phyloP scores from a whole-genome alignment of 2,113 vertebrate species.

The Onychorhynchus coronatus region DNA sequence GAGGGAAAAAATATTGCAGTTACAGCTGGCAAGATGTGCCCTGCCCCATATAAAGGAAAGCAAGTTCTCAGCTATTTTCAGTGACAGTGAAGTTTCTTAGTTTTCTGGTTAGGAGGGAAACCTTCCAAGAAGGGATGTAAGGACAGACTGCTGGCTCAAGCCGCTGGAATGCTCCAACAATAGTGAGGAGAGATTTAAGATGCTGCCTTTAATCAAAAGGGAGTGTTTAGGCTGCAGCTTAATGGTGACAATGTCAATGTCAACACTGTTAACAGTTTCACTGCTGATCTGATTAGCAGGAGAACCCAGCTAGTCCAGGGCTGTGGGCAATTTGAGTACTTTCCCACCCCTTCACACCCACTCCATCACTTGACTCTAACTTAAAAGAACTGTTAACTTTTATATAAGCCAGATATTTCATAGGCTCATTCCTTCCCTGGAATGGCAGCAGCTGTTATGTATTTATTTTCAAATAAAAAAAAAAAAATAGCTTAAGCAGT shows the following conservation, averaged over 20 bases:
- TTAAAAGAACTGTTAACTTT: slow-evolving; percentile 49
- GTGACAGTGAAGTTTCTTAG: neutral
- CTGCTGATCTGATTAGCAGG: slow-evolving; percentile 41
- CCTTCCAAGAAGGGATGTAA: neutral
- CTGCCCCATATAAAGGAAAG: neutral
- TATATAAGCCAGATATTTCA: slow-evolving; percentile 47
- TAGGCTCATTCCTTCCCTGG: neutral
- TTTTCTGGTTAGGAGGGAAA: neutral
- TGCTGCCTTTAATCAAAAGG: slow-evolving; percentile 44
- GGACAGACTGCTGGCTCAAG: neutral
- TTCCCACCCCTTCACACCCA: slow-evolving; percentile 54
- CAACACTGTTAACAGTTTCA: slow-evolving; percentile 50
- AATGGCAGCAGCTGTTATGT: slow-evolving; percentile 30
- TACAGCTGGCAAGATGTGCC: neutral
- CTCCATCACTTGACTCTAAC: slow-evolving; percentile 38
- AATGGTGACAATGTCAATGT: slow-evolving; percentile 36
- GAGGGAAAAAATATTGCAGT: neutral
- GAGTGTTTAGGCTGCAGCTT: slow-evolving; percentile 28
- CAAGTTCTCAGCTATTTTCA: slow-evolving; percentile 10
- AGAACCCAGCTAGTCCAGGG: neutral
- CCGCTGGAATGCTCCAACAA: neutral
- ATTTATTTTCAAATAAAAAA: slow-evolving; percentile 49
- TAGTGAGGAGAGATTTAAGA: slow-evolving; percentile 29
- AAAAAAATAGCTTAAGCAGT: neutral
- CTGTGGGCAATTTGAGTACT: slow-evolving; percentile 14